Percentiles rank a stretch among this genome's conserved stretches.
Evolutionary conservation across 1,140 invertebrate species (phyloP).

Genomic region (Drosophila repleta): DNA sequence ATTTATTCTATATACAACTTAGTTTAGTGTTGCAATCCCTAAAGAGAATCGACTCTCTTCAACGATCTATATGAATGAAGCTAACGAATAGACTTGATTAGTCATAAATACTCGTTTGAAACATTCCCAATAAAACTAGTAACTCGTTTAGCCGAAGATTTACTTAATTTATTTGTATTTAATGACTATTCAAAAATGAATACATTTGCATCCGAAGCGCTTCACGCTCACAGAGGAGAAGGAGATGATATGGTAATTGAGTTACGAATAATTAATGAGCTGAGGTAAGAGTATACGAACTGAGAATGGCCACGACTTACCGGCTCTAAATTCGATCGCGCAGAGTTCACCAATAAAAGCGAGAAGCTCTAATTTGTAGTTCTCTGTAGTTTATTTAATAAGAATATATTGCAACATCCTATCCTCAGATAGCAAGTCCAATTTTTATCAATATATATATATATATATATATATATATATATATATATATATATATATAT

Average conservation of each 20-base stretch:
- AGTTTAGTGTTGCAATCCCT: no score
- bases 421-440: no score
- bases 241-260: not conserved
- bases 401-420: no score
- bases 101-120: not conserved
- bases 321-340: no score
- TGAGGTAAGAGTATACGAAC: no score
- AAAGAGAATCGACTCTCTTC: not conserved
- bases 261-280: not conserved
- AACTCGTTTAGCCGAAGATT: constrained; percentile 15
- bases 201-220: constrained; percentile 9
- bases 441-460: no score
- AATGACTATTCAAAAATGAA: constrained; percentile 5
- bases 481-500: not conserved
- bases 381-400: no score
- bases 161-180: constrained; percentile 13
- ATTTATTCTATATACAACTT: not conserved
- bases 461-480: no score
- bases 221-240: not conserved
- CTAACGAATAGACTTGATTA: not conserved
- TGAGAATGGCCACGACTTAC: no score
- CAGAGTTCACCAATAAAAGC: no score
- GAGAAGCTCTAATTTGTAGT: no score
- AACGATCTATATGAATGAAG: not conserved
- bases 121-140: constrained; percentile 4